phyloP scores from a whole-genome alignment of 2,888 invertebrate species.

The Microctonus brassicae region DNA sequence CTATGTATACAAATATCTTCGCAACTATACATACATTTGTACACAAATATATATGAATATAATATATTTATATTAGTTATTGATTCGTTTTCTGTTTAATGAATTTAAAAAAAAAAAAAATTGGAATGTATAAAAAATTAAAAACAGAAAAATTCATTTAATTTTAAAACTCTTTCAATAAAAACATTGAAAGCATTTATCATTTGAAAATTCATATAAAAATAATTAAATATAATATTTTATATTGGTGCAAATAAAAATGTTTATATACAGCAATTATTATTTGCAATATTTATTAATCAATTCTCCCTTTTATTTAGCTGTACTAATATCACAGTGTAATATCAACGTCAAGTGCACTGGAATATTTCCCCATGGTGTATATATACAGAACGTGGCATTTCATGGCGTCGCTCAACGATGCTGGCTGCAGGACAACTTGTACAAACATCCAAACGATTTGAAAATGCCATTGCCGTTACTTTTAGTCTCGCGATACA shows the following conservation, averaged over 20 bases:
- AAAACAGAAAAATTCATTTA: too few species aligned
- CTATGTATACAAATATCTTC: neutral
- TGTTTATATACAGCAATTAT: slow-evolving; percentile 20
- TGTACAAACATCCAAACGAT: slow-evolving; percentile 42
- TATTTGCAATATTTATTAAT: too few species aligned
- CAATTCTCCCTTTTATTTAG: too few species aligned
- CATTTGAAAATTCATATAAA: neutral
- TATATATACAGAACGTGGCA: neutral
- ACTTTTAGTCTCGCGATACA: slow-evolving; percentile 34
- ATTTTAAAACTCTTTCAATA: too few species aligned
- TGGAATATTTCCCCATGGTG: slow-evolving; percentile 27
- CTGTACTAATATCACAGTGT: too few species aligned
- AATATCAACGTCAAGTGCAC: slow-evolving; percentile 27
- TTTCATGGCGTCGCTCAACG: slow-evolving; percentile 35
- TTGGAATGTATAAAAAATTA: too few species aligned
- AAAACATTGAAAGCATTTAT: neutral
- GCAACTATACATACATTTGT: neutral
- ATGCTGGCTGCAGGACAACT: slow-evolving; percentile 9
- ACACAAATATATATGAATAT: neutral
- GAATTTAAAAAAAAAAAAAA: too few species aligned
- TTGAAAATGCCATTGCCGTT: slow-evolving; percentile 48
- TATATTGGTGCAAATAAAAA: slow-evolving; percentile 8
- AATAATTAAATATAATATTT: slow-evolving; percentile 1
- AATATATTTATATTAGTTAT: too few species aligned
- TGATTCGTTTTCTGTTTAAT: too few species aligned